Evolutionary conservation across 2,888 invertebrate genomes (phyloP).

Genomic region (Ganaspis brasiliensis): DNA sequence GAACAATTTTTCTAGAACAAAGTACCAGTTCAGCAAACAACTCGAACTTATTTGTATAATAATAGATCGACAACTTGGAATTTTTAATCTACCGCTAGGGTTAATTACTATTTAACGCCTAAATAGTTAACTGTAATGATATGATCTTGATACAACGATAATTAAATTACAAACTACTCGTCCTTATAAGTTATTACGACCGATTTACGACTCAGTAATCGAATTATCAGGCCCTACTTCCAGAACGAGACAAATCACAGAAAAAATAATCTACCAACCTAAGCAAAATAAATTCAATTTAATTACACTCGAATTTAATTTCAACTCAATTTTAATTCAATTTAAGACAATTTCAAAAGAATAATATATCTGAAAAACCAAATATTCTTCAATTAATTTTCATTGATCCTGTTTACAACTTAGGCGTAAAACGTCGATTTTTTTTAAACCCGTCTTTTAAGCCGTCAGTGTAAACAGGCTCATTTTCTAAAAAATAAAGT

Average conservation of each 20-base stretch:
- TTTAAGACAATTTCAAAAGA: background rate
- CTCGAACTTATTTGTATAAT: slow-evolving; percentile 54
- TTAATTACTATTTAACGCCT: slow-evolving; percentile 68
- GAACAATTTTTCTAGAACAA: slow-evolving; percentile 59
- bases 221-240: slow-evolving; percentile 41
- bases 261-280: slow-evolving; percentile 21
- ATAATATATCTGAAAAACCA: background rate
- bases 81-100: slow-evolving; percentile 60
- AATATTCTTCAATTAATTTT: background rate
- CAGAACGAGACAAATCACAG: slow-evolving; percentile 48
- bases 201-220: slow-evolving; percentile 28
- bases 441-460: too few relatives aligned
- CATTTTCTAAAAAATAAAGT: background rate
- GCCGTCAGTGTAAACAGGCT: too few relatives aligned
- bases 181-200: slow-evolving; percentile 35
- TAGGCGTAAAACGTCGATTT: too few relatives aligned
- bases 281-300: too few relatives aligned
- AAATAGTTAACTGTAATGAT: slow-evolving; percentile 73
- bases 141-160: slow-evolving; percentile 73
- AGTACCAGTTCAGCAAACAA: slow-evolving; percentile 60
- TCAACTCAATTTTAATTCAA: too few relatives aligned
- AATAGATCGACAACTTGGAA: slow-evolving; percentile 58
- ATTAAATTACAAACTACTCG: slow-evolving; percentile 70
- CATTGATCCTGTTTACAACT: background rate
- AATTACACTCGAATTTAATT: too few relatives aligned